phyloP scores from a whole-genome alignment of 2,888 invertebrate species.

The Cacoxenus indagator region DNA sequence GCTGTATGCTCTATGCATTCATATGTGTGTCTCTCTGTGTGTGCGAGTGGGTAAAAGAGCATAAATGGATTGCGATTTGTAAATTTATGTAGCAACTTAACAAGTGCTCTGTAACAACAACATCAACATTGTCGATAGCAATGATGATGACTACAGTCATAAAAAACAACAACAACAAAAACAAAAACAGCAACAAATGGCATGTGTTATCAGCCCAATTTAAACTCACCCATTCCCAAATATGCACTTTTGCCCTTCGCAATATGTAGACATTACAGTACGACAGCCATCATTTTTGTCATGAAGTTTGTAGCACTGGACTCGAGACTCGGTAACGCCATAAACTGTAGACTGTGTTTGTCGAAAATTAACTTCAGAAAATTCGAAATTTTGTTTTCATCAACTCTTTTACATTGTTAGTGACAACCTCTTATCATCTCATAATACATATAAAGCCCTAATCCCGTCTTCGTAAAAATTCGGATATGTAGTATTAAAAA shows the following conservation, averaged over 20 bases:
- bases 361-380: no score
- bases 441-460: no score
- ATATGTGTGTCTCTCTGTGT: background rate
- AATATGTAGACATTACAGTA: no score
- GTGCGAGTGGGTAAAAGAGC: background rate
- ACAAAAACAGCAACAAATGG: slow-evolving; percentile 4
- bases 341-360: no score
- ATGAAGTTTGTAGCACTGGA: no score
- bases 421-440: background rate
- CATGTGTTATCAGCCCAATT: slow-evolving; percentile 6
- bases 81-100: slow-evolving; percentile 22
- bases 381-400: no score
- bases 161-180: background rate
- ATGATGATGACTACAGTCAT: background rate
- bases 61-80: slow-evolving; percentile 21
- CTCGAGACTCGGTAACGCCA: no score
- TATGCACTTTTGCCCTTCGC: background rate
- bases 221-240: background rate
- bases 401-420: background rate
- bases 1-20: background rate
- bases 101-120: slow-evolving; percentile 5
- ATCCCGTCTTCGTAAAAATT: no score
- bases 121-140: background rate
- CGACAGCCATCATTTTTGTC: no score
- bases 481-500: background rate